Base-by-base conservation (phyloP, 2,113 vertebrate genomes). In the Illadopsis cleaveri region DNA sequence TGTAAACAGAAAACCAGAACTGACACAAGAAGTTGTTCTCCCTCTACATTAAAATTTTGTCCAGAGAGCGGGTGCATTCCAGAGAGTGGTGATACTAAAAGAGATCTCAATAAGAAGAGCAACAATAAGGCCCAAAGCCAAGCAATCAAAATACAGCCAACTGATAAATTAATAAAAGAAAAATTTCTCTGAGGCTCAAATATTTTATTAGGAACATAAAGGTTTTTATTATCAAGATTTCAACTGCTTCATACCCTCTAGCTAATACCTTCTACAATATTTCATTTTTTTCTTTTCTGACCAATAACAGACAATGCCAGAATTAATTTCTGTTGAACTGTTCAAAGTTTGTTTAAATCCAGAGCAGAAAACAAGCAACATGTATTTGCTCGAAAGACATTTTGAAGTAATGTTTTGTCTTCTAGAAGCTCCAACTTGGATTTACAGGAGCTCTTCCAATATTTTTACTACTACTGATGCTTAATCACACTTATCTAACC, bases 1-100 rank as follows among this genome's bases (percentile, higher is more conserved):
- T 0, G 27, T 4, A 61, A 80, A 73, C 7, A 91, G 44, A 93
- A 89, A 83, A 83, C 10, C 23, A 83, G 86, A 81, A 95, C 60
- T 73, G 68, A 84, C 44, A 50, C 72, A 92, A 81, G 64, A 86
- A 91, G 68, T 42, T 95, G 50, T 54, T 86, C 72, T 91, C 42
- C 28, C 23, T 83, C 68, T 33, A 57, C 9, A 22, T 5, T 38
- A 35, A 61, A 75, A 51, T 76, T 73, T 61, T 82, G 12, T 33
- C 33, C 13, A 48, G 23, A 44, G 23, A 71, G 8, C 6, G 15
- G 16, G 38, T 68, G 44, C 28, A 79, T 6, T 51, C 31, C 2
- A 5, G 15, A 20, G 8, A 47, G 28, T 28, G n/a, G 16, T 64
- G 24, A 89, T 28, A 80, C 20, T 37, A 30, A 44, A 54, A 60